Base-by-base conservation (phyloP, 2,888 invertebrate species). In the Ferdinandea cuprea region DNA sequence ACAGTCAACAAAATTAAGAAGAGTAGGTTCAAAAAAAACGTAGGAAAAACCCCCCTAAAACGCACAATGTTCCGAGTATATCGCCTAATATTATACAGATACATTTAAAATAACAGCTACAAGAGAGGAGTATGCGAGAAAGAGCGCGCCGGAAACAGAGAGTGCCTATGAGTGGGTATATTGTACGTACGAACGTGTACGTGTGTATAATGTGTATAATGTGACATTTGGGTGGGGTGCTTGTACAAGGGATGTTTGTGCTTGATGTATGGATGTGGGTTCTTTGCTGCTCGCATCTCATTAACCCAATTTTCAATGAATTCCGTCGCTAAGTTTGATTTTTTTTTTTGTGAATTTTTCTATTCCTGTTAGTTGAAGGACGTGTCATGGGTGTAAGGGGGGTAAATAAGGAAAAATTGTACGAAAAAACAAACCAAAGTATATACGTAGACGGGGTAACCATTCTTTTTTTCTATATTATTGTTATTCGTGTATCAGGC, bases 231-330 rank as follows among this genome's bases (percentile, higher is more conserved):
- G 61, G 52, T 52, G 61, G 61, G 61, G 42, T 52, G 61, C 44
- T 54, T 21, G 54, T 30, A 32, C 44, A 46, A 52, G 63, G 44
- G 71, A 63, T 63, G 40, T 58, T 63, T 71, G 48, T 40, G 44
- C 44, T 42, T 50, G 56, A 69, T 58, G 76, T 63, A 54, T 76
- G 68, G 63, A 69, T 58, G 58, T 71, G 28, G 71, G 48, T 40
- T 74, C 37, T 48, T 73, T 61, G 46, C n/a, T 37, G 37, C 66
- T 66, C 54, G 63, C 74, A 80, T 76, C 69, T 76, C 74, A 76
- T 76, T 76, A 80, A 80, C 76, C 80, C 56, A 80, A 80, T 80
- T 80, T 79, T 68, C 61, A 79, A 73, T 73, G 79, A 79, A 79
- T 68, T 68, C 73, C 54, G 68, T 66, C 73, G 68, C 68, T 46